A percentile compares a stretch with the other conserved stretches of the same genome.
These are phyloP conservation scores for Drymodes brunneopygia DNA, from an alignment of 2,113 vertebrate species.

Conservation along the genomic window DNA sequence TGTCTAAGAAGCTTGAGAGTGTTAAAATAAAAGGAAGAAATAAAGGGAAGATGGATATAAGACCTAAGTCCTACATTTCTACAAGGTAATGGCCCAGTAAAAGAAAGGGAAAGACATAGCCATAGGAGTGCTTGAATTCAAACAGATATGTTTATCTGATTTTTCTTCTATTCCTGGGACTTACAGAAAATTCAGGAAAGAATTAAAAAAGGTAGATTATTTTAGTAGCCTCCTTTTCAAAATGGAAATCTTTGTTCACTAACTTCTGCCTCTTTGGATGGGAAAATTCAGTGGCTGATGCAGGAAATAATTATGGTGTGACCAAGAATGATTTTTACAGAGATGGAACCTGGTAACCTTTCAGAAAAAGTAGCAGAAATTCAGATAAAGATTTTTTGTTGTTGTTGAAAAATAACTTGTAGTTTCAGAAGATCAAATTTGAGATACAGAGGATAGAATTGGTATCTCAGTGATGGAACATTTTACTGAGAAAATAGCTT, in stretches of 20 bases:
- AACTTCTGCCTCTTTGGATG: background rate
- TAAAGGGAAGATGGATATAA: background rate
- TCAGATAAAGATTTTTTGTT: background rate
- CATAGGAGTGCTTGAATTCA: background rate
- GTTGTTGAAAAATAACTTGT: background rate
- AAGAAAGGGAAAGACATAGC: background rate
- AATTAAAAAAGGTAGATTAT: background rate
- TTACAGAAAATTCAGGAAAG: background rate
- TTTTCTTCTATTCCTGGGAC: background rate
- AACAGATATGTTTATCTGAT: background rate
- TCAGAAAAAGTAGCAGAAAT: background rate
- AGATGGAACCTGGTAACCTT: background rate
- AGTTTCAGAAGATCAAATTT: background rate
- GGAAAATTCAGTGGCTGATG: background rate
- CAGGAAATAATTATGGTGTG: conserved; percentile 5
- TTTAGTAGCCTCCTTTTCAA: background rate
- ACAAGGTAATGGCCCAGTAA: background rate
- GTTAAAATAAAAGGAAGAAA: background rate
- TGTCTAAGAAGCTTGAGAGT: background rate
- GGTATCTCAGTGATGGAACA: background rate
- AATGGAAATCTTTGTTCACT: background rate
- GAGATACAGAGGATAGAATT: background rate
- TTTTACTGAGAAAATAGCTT: background rate
- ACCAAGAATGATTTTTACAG: background rate
- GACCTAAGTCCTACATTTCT: background rate